A percentile compares a stretch with the other conserved stretches of the same genome.
Evolutionary conservation across 1,140 invertebrate genomes (phyloP).

Genomic region (Wiebesia pumilae): DNA sequence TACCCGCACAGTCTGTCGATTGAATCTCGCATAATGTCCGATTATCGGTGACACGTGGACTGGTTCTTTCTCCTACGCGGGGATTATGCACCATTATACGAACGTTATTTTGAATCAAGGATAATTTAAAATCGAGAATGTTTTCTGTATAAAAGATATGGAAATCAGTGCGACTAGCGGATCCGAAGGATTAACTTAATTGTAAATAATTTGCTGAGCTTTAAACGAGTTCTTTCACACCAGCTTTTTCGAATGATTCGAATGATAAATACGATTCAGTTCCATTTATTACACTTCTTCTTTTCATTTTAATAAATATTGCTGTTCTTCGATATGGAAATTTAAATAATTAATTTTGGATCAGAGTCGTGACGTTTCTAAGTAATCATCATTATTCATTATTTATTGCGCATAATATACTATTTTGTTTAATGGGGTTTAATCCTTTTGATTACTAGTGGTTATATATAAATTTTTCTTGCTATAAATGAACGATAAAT

Average conservation of each 20-base stretch:
- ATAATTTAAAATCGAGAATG: background rate
- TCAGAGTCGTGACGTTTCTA: too few relatives aligned
- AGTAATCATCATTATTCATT: background rate
- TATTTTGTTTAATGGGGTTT: too few relatives aligned
- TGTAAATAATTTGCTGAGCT: background rate
- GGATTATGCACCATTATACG: background rate
- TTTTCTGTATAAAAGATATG: background rate
- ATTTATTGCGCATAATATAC: too few relatives aligned
- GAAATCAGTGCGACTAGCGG: background rate
- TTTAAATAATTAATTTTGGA: background rate
- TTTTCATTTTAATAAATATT: background rate
- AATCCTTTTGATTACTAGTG: too few relatives aligned
- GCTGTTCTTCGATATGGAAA: background rate
- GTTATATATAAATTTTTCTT: too few relatives aligned
- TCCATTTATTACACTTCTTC: background rate
- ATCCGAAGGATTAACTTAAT: background rate
- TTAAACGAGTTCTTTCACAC: background rate
- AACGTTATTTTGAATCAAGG: background rate
- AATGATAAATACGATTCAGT: background rate
- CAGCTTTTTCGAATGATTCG: background rate
- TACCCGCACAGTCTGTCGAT: background rate
- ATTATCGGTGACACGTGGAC: constrained; percentile 12
- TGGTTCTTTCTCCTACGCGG: background rate
- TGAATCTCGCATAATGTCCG: constrained; percentile 18
- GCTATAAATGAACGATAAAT: too few relatives aligned